Evolutionary conservation across 2,888 invertebrate genomes (phyloP).

Genomic region (Lasioglossum malachurum): DNA sequence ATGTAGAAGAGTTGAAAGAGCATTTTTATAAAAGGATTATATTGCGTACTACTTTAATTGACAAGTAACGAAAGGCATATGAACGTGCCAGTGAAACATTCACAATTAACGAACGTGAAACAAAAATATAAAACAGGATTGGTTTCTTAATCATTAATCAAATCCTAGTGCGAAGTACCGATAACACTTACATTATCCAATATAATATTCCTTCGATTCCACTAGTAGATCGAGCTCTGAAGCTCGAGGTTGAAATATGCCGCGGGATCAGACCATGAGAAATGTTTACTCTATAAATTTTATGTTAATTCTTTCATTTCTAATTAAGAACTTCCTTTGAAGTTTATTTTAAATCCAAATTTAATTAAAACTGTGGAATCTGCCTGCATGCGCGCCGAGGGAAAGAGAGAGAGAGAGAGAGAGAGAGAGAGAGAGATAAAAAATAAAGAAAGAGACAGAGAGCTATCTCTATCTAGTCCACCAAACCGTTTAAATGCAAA

Average conservation of each 20-base stretch:
- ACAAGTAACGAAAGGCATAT: too few species aligned
- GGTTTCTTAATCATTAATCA: too few species aligned
- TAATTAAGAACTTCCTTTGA: neutral
- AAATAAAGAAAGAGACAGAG: neutral
- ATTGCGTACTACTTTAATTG: too few species aligned
- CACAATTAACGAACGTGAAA: too few species aligned
- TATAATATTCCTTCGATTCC: neutral
- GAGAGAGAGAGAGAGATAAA: neutral
- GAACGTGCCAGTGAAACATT: too few species aligned
- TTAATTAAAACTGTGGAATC: constrained; percentile 28
- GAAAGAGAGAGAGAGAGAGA: neutral
- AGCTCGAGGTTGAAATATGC: neutral
- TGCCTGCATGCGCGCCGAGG: neutral
- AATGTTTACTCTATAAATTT: neutral
- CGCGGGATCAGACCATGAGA: neutral
- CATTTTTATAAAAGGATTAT: too few species aligned
- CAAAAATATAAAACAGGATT: too few species aligned
- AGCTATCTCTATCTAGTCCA: neutral
- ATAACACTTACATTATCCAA: neutral
- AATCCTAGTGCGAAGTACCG: neutral
- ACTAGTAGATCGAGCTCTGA: neutral
- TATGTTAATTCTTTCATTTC: constrained; percentile 10
- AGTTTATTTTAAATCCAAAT: constrained; percentile 24
- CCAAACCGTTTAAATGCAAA: neutral
- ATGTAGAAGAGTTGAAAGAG: too few species aligned